Evolutionary conservation across 2,113 vertebrate species (phyloP).

Genomic region (Ciconia maguari): DNA sequence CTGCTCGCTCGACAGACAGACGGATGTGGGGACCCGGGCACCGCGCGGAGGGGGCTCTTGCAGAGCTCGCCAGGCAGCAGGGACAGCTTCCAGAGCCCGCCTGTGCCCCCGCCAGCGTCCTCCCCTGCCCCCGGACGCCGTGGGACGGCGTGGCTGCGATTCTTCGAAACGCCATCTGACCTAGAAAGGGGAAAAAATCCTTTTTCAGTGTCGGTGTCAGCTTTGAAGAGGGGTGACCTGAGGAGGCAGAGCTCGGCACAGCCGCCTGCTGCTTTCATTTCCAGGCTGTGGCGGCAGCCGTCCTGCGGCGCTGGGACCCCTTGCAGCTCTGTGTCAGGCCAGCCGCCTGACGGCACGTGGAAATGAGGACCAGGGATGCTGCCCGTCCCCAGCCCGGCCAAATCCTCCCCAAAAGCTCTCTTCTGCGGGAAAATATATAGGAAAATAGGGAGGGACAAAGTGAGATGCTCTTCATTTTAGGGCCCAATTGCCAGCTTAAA

Average conservation of each 20-base stretch:
- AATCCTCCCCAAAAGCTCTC: background rate
- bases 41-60: rapidly evolving
- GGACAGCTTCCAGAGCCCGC: background rate
- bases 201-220: rapidly evolving
- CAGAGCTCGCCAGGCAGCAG: background rate
- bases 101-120: rapidly evolving
- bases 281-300: background rate
- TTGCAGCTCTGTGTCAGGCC: background rate
- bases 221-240: background rate
- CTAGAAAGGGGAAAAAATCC: background rate
- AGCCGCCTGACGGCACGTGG: rapidly evolving
- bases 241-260: background rate
- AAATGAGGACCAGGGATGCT: background rate
- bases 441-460: conserved; percentile 14
- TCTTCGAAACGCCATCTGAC: background rate
- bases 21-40: rapidly evolving
- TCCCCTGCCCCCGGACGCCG: background rate
- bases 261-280: background rate
- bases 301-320: background rate
- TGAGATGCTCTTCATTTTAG: conserved; percentile 39
- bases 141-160: rapidly evolving
- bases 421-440: background rate
- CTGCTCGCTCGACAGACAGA: rapidly evolving
- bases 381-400: background rate
- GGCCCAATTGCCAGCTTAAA: conserved; percentile 53